phyloP scores from a whole-genome alignment of 2,113 vertebrate genomes.

The Halcyon senegalensis region DNA sequence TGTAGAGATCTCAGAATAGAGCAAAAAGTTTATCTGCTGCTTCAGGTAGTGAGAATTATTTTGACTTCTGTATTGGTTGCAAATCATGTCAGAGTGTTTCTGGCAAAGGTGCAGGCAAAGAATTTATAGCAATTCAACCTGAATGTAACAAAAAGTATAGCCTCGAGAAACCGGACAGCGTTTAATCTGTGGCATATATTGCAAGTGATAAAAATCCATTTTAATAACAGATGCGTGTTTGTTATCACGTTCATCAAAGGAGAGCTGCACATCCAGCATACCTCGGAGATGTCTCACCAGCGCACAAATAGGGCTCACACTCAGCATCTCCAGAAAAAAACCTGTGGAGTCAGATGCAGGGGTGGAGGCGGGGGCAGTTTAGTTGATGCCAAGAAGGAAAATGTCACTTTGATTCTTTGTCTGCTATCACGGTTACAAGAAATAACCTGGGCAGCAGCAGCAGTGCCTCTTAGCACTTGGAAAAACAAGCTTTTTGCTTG shows the following conservation, averaged over 20 bases:
- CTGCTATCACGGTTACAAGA: not conserved
- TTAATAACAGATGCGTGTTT: not conserved
- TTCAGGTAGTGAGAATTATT: not conserved
- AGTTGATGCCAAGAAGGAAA: constrained; percentile 46
- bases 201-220: not conserved
- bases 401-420: constrained; percentile 43
- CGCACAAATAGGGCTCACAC: constrained; percentile 36
- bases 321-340: constrained; percentile 52
- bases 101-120: not conserved
- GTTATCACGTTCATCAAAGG: not conserved
- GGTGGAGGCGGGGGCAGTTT: not conserved
- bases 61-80: not conserved
- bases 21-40: not conserved
- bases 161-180: not conserved
- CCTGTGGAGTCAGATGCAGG: constrained; percentile 1
- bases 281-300: constrained; percentile 31
- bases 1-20: not conserved
- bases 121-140: not conserved
- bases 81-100: not conserved
- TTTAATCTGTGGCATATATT: not conserved
- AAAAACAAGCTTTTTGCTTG: not conserved
- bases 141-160: not conserved
- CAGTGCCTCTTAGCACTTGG: not conserved
- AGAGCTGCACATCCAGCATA: constrained; percentile 23
- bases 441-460: not conserved